phyloP scores from a whole-genome alignment of 2,888 invertebrate genomes.

The Sepioteuthis lessoniana region DNA sequence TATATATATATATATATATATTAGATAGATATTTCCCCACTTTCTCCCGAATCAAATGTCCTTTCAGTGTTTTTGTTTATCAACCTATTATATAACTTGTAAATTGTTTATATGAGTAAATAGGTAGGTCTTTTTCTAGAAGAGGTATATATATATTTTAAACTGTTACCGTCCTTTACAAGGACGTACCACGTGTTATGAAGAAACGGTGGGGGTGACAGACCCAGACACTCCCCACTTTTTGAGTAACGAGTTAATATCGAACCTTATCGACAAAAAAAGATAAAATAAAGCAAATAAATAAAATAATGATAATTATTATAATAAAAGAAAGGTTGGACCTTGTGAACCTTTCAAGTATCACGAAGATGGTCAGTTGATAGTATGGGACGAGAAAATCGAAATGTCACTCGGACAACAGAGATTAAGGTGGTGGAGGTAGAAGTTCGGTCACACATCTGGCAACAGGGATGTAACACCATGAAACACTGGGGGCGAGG shows the following conservation, averaged over 20 bases:
- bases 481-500: neutral
- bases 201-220: neutral
- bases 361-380: neutral
- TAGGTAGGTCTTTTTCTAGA: neutral
- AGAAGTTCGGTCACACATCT: neutral
- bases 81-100: neutral
- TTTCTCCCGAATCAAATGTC: neutral
- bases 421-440: neutral
- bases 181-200: constrained; percentile 1
- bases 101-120: neutral
- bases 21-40: too few relatives aligned
- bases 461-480: neutral
- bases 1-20: too few relatives aligned
- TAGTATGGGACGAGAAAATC: neutral
- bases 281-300: neutral
- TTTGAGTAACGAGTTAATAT: neutral
- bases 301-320: neutral
- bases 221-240: neutral
- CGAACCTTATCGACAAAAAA: neutral
- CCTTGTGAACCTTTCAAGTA: neutral
- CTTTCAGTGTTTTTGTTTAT: neutral
- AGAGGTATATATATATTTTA: neutral
- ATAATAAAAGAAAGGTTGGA: neutral
- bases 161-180: neutral
- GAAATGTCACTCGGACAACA: neutral